Evolutionary conservation across 2,797 vertebrate species (phyloP).

Genomic region (Oreonectes daqikongensis): DNA sequence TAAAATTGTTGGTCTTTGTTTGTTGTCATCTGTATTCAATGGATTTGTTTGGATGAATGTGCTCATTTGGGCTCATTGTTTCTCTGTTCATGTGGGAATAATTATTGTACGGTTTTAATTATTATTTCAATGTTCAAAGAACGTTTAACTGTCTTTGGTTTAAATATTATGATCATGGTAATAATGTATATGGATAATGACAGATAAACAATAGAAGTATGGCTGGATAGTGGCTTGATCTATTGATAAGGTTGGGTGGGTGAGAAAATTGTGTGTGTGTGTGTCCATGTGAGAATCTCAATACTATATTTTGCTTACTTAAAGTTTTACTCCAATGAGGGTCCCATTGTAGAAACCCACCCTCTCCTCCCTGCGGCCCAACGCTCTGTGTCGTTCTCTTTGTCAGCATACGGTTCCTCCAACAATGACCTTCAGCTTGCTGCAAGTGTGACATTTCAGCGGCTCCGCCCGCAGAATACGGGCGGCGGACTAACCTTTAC

Average conservation of each 20-base stretch:
- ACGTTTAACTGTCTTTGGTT: neutral
- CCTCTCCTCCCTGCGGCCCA: conserved; percentile 22
- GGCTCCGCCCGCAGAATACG: conserved; percentile 68
- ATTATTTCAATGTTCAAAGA: neutral
- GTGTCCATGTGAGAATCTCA: no score
- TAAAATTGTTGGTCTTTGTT: conserved; percentile 18
- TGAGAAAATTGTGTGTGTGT: neutral
- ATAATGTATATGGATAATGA: neutral
- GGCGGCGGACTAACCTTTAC: conserved; percentile 76
- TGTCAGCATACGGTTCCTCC: conserved; percentile 53
- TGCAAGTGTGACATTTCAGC: conserved; percentile 73
- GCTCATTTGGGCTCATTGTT: neutral
- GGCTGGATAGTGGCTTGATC: no score
- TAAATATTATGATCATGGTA: neutral
- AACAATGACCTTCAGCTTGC: conserved; percentile 71
- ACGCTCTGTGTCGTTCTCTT: conserved; percentile 49
- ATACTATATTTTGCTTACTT: conserved; percentile 18
- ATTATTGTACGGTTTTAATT: neutral
- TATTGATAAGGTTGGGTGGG: no score
- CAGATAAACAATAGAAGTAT: neutral
- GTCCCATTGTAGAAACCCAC: conserved; percentile 20
- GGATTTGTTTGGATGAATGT: neutral
- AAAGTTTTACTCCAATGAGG: conserved; percentile 21
- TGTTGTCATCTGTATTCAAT: conserved; percentile 12
- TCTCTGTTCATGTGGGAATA: neutral